Conservation (phyloP, 2,888 invertebrate genomes). For the Acronicta aceris region DNA sequence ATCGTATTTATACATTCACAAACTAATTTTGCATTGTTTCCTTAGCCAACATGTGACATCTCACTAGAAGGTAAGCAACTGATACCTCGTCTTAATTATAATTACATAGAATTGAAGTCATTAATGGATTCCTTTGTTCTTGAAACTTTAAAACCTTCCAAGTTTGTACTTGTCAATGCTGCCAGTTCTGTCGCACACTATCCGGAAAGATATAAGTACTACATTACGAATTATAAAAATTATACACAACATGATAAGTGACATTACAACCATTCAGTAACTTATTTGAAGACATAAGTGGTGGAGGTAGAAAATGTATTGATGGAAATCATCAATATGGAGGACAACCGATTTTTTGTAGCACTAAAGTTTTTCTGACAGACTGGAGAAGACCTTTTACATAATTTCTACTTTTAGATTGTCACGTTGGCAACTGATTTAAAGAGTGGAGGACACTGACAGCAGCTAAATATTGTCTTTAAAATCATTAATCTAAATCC, state of each 20-base stretch:
- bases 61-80: constrained; percentile 46
- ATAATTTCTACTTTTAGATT: neutral
- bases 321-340: constrained; percentile 8
- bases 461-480: constrained; percentile 36
- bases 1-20: constrained; percentile 34
- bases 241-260: constrained; percentile 21
- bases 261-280: constrained; percentile 43
- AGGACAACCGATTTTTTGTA: constrained; percentile 3
- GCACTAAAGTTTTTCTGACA: neutral
- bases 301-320: constrained; percentile 18
- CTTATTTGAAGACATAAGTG: constrained; percentile 40
- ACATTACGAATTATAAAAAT: constrained; percentile 21
- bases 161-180: constrained; percentile 58
- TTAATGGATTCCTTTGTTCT: constrained; percentile 26
- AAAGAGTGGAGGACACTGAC: constrained; percentile 36
- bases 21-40: constrained; percentile 41
- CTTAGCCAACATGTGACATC: constrained; percentile 51
- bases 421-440: neutral
- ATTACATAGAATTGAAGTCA: constrained; percentile 51
- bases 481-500: constrained; percentile 33
- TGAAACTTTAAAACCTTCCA: constrained; percentile 35
- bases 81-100: constrained; percentile 44
- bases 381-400: neutral
- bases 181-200: constrained; percentile 38
- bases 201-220: constrained; percentile 33